Evolutionary conservation across 2,113 vertebrate genomes (phyloP).

Genomic region (Cyanocitta stelleri): DNA sequence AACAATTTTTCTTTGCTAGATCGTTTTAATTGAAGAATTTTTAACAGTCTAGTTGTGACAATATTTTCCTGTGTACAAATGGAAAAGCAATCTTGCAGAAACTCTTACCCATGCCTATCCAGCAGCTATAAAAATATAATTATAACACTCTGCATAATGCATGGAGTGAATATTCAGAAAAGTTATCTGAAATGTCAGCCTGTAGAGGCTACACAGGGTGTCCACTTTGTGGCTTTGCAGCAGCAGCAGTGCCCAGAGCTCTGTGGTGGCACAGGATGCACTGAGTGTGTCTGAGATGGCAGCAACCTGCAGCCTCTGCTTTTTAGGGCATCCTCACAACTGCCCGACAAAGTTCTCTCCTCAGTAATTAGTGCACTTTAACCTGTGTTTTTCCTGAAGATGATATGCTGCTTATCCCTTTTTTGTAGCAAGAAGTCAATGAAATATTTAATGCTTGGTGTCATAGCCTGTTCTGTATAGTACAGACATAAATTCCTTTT

Average conservation of each 20-base stretch:
- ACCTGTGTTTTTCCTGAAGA: background rate
- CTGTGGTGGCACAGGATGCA: background rate
- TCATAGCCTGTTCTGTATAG: background rate
- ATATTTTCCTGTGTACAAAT: background rate
- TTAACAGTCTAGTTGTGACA: background rate
- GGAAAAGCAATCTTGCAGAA: background rate
- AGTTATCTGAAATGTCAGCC: background rate
- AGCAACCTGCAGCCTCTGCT: background rate
- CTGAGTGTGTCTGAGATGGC: accelerated
- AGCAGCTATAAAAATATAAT: background rate
- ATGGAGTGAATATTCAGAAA: background rate
- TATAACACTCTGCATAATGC: background rate
- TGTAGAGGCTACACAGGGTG: background rate
- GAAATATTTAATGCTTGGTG: background rate
- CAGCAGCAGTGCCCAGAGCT: background rate
- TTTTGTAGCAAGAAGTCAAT: background rate
- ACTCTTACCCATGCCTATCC: background rate
- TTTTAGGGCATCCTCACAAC: background rate
- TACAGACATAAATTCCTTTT: background rate
- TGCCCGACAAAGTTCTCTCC: background rate
- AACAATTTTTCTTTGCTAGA: background rate
- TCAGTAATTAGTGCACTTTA: background rate
- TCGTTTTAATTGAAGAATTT: constrained; percentile 17
- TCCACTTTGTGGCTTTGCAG: background rate
- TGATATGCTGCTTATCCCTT: background rate